Evolutionary conservation across 2,113 vertebrate genomes (phyloP).

Genomic region (Aepyceros melampus): DNA sequence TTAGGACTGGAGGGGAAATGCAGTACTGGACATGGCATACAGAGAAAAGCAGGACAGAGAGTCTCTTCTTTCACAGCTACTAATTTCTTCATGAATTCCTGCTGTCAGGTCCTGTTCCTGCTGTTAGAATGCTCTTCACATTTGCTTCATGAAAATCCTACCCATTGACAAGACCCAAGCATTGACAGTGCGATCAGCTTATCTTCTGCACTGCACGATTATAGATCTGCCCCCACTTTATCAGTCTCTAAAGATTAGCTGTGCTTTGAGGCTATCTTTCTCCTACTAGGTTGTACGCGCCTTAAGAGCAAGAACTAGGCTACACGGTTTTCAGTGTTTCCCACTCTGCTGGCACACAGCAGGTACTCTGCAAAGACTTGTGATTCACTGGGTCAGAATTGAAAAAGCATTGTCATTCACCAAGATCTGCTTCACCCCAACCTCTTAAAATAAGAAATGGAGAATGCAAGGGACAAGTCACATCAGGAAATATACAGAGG

Average conservation of each 20-base stretch:
- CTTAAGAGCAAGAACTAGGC: not conserved
- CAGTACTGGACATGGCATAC: not conserved
- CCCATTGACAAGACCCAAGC: not conserved
- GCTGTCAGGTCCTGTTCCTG: not conserved
- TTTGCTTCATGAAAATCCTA: not conserved
- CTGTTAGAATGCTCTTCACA: not conserved
- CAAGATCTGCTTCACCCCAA: not conserved
- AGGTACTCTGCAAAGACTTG: not conserved
- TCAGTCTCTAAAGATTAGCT: not conserved
- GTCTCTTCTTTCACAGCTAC: not conserved
- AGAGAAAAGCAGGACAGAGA: not conserved
- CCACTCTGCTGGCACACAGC: not conserved
- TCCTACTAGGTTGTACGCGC: fast-evolving
- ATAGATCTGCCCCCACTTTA: not conserved
- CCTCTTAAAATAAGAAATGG: not conserved
- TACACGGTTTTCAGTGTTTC: not conserved
- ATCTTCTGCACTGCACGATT: not conserved
- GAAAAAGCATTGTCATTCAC: not conserved
- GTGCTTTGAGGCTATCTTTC: not conserved
- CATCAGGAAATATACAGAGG: not conserved
- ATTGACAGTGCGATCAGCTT: not conserved
- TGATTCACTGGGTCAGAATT: not conserved
- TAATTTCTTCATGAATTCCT: not conserved
- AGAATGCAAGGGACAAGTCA: not conserved
- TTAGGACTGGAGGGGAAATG: not conserved